These are phyloP conservation scores for Oikopleura vanhoeffeni DNA, from an alignment of 23 tunicate genomes.

Conservation along the genomic window DNA sequence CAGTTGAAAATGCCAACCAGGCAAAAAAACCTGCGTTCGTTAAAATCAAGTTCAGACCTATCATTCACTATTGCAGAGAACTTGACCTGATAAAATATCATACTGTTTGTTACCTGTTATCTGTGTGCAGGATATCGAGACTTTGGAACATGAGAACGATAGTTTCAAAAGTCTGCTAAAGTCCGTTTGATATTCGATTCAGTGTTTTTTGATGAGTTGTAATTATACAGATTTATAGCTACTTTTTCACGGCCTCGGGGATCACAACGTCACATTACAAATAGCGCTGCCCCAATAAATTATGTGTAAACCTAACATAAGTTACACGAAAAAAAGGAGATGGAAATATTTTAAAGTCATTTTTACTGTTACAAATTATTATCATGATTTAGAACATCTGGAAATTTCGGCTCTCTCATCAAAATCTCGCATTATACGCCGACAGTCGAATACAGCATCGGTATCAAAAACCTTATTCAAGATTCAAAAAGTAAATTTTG, in stretches of 20 bases:
- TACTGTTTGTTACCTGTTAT: background rate
- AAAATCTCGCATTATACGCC: conserved; percentile 63
- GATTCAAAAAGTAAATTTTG: background rate
- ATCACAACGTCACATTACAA: conserved; percentile 81
- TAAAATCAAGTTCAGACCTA: too few species aligned
- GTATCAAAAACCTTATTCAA: conserved; percentile 78
- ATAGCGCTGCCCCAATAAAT: conserved; percentile 74
- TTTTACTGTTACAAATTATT: conserved; percentile 55
- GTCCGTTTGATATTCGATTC: background rate
- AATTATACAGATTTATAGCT: background rate
- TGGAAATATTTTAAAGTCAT: background rate
- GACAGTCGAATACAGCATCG: conserved; percentile 60
- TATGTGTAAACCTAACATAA: conserved; percentile 33
- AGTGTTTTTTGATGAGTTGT: background rate
- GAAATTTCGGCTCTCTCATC: conserved; percentile 32
- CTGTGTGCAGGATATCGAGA: background rate
- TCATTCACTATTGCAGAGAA: too few species aligned
- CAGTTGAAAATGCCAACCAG: too few species aligned
- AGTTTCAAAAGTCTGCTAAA: too few species aligned
- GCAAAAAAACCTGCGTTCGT: too few species aligned
- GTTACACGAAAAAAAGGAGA: background rate
- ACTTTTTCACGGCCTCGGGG: conserved; percentile 34
- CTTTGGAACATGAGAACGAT: background rate
- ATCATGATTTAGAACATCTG: conserved; percentile 86
- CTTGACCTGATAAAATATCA: too few species aligned